Evolutionary conservation across 2,888 invertebrate species (phyloP).

Genomic region (Pycnomerus fuliginosus): DNA sequence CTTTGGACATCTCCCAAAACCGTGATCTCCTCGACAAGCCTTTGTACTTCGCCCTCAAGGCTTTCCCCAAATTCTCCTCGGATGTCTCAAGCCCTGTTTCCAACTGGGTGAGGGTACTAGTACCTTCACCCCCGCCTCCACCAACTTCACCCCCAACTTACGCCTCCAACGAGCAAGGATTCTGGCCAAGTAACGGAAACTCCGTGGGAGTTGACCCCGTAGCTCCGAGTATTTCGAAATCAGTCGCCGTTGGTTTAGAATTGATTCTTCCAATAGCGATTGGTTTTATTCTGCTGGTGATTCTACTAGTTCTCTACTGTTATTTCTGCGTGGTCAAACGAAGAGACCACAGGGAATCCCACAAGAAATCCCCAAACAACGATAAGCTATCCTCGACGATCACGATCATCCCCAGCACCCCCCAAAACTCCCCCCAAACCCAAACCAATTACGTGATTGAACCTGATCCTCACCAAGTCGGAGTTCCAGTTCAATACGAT

Average conservation of each 20-base stretch:
- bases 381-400: slow-evolving; percentile 50
- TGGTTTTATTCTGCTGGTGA: slow-evolving; percentile 52
- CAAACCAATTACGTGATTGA: slow-evolving; percentile 42
- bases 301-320: slow-evolving; percentile 53
- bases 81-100: slow-evolving; percentile 53
- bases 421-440: slow-evolving; percentile 42
- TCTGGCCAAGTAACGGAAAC: slow-evolving; percentile 47
- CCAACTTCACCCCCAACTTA: slow-evolving; percentile 53
- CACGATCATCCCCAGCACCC: slow-evolving; percentile 53
- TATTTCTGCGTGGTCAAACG: slow-evolving; percentile 55
- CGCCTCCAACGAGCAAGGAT: slow-evolving; percentile 44
- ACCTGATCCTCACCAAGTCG: slow-evolving; percentile 52
- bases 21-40: slow-evolving; percentile 54
- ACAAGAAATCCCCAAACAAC: slow-evolving; percentile 42
- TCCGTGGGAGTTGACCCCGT: slow-evolving; percentile 43
- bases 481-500: slow-evolving; percentile 52
- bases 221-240: slow-evolving; percentile 50
- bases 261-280: slow-evolving; percentile 55
- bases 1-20: slow-evolving; percentile 54
- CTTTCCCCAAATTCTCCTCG: slow-evolving; percentile 51
- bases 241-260: slow-evolving; percentile 52
- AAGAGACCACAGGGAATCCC: slow-evolving; percentile 37
- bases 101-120: slow-evolving; percentile 57
- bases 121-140: slow-evolving; percentile 56
- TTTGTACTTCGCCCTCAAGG: slow-evolving; percentile 57